phyloP scores from a whole-genome alignment of 1,140 invertebrate genomes.

The Bathynomus jamesi region DNA sequence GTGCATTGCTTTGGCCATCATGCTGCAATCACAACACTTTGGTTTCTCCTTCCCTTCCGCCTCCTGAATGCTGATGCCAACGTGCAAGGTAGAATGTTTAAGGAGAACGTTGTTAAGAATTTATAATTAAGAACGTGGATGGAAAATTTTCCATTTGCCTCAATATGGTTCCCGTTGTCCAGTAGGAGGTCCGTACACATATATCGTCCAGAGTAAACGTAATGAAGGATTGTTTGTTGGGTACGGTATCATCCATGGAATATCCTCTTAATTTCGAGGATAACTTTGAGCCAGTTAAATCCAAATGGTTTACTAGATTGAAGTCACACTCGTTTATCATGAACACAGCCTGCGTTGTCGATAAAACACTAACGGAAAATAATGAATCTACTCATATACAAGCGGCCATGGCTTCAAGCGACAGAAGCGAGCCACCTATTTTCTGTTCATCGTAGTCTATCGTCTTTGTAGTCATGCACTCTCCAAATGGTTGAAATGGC shows the following conservation, averaged over 20 bases:
- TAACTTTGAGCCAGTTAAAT: conserved; percentile 38
- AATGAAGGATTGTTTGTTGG: conserved; percentile 53
- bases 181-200: conserved; percentile 44
- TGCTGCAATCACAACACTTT: conserved; percentile 26
- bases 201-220: conserved; percentile 48
- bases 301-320: conserved; percentile 43
- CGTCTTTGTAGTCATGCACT: too few species aligned
- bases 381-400: conserved; percentile 68
- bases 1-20: conserved; percentile 44
- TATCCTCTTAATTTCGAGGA: conserved; percentile 48
- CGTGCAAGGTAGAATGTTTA: conserved; percentile 44
- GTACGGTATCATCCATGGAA: conserved; percentile 47
- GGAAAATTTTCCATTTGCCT: background rate
- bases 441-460: too few species aligned
- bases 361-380: conserved; percentile 56
- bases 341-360: conserved; percentile 53
- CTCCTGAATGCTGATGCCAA: too few species aligned
- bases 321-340: conserved; percentile 50
- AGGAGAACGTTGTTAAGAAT: conserved; percentile 47
- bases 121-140: conserved; percentile 54
- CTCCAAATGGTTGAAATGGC: conserved; percentile 44
- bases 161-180: conserved; percentile 1
- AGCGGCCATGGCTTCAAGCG: conserved; percentile 54
- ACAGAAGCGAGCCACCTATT: conserved; percentile 35
- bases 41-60: conserved; percentile 34